Evolutionary conservation across 2,113 vertebrate species (phyloP), one percentile per base, ranked within the genome.

Genomic region (Planiliza haematocheilus): DNA sequence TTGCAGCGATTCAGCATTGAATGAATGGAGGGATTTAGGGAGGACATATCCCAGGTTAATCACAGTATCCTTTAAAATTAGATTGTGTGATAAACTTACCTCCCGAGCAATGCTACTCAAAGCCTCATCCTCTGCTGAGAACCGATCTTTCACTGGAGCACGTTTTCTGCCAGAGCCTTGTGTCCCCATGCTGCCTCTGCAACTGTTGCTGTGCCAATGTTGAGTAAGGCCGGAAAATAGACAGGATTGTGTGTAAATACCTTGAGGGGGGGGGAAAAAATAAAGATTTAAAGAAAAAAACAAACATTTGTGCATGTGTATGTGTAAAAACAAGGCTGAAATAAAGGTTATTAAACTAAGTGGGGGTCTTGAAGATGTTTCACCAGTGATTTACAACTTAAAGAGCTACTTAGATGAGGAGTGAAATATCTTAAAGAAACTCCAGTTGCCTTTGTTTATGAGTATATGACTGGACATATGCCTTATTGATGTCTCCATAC

Each of bases 61-160:
- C 11, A 9, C 14, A 46, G 9, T 45, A 42, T 39, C 38, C 30
- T 55, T 37, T 3, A 64, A 70, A 57, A 57, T 49, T n/a, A 14
- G 13, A 34, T 7, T 17, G 16, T 48, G 11, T 20, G 37, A 39
- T 41, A 13, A 53, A 70, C 91, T 89, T 85, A 99, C 98, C 96
- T 99, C 98, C 92, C 97, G 94, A 66, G 98, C 97, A 70, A 99
- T 98, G 90, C 89, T 96, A 93, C 95, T 98, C 84, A 99, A 83
- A 17, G 97, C 96, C 84, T 99, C 98, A 91, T 99, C 98, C 90
- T 99, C 98, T 18, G 98, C 98, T 74, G 98, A 99, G 92, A 98
- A 99, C 30, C 97, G 95, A 87, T 99, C 97, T 93, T 97, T 99
- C 50, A 97, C 71, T 14, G 96, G 98, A 45, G 97, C 96, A 66